Evolutionary conservation across 92 coral and sea anemone genomes (phyloP), one percentile per base, ranked within the genome.

Genomic region (Palythoa caribaeorum): DNA sequence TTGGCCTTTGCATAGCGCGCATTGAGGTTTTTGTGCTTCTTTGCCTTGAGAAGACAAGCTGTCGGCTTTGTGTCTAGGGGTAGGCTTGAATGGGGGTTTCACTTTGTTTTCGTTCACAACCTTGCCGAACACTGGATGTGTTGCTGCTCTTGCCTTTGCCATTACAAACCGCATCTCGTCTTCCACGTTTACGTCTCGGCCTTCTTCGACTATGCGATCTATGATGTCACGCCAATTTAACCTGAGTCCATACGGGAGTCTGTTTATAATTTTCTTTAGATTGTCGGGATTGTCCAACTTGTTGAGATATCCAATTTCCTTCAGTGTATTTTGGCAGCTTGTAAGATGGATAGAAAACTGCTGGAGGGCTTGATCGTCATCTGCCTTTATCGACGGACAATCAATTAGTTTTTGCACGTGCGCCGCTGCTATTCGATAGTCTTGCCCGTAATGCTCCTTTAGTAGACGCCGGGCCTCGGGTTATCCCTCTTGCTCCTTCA

Each of bases 251-350:
- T 70, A 89, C 0, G 92, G 88, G 14, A 89, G 88, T 12, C 91
- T 47, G 71, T 88, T 62, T 11, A 88, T 38, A 36, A 89, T 83
- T 54, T 39, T 83, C 63, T 63, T 73, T 6, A 89, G 77, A 50
- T 89, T 89, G 9, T 83, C 92, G 21, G 84, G 84, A 48, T 89
- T 84, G 35, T 83, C 88, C n/a, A n/a, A n/a, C n/a, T n/a, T n/a
- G n/a, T n/a, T n/a, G n/a, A n/a, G n/a, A n/a, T n/a, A n/a, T n/a
- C 92, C 72, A 55, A 89, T 83, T 53, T 89, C 88, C 35, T n/a
- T 62, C 17, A 89, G 38, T 4, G 92, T 89, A 55, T 89, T 83
- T 16, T 59, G 73, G 50, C 92, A 83, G 62, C 92, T 83, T 3
- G 88, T 83, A 3, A 89, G 71, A 35, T 89, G 88, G 1, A 83